Conservation (phyloP, 2,797 vertebrate genomes). For the Choloepus didactylus region DNA sequence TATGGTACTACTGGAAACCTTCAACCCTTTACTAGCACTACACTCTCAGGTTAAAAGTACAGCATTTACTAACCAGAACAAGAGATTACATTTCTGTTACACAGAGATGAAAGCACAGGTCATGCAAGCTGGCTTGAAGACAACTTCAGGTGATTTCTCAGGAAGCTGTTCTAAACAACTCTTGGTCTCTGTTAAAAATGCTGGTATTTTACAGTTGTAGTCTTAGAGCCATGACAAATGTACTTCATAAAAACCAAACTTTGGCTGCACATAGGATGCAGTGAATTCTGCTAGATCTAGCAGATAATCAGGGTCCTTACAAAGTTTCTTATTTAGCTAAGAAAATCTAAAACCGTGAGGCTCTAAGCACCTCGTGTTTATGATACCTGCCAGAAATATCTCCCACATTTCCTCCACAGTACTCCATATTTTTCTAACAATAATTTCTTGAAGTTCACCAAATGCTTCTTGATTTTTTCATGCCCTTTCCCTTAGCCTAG, state of each 20-base stretch:
- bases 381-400: background rate
- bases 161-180: conserved; percentile 6
- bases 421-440: fast-evolving
- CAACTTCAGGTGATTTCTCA: background rate
- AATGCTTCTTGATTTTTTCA: background rate
- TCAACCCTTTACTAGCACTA: background rate
- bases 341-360: background rate
- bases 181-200: background rate
- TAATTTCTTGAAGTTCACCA: background rate
- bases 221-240: background rate
- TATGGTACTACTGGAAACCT: background rate
- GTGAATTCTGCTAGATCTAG: background rate
- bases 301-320: background rate
- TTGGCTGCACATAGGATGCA: background rate
- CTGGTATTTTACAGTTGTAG: background rate
- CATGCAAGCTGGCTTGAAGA: background rate
- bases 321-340: conserved; percentile 5
- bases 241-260: conserved; percentile 9
- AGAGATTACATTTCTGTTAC: background rate
- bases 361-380: background rate
- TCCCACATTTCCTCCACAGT: fast-evolving
- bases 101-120: background rate
- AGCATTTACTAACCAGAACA: background rate
- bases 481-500: background rate
- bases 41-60: background rate